Evolutionary conservation across 2,113 vertebrate genomes (phyloP).

Genomic region (Gambusia holbrooki): DNA sequence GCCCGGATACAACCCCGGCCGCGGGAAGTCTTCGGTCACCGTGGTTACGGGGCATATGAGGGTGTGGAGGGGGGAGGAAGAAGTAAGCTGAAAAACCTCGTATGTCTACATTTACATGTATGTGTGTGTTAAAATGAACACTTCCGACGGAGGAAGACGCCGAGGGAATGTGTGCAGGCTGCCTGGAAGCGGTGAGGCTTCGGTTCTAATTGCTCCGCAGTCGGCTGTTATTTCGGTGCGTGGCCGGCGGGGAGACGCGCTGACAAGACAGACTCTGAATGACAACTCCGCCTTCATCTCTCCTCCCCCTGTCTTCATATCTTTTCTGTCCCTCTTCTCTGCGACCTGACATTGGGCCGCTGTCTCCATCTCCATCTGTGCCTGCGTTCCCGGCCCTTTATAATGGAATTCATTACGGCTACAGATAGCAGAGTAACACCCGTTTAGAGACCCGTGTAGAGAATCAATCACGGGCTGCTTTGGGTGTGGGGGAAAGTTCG

Average conservation of each 20-base stretch:
- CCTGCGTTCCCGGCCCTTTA: conserved; percentile 53
- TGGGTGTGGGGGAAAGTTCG: conserved; percentile 47
- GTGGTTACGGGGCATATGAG: conserved; percentile 52
- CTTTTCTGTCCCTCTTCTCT: background rate
- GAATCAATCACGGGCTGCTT: conserved; percentile 68
- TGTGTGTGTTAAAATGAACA: conserved; percentile 30
- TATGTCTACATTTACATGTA: conserved; percentile 44
- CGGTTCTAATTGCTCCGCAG: conserved; percentile 55
- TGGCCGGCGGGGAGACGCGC: conserved; percentile 38
- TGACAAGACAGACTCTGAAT: conserved; percentile 62
- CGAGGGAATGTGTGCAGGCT: conserved; percentile 26
- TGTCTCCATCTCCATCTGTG: conserved; percentile 42
- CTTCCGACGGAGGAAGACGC: background rate
- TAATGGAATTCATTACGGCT: conserved; percentile 75
- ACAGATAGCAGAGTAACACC: conserved; percentile 71
- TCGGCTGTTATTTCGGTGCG: conserved; percentile 63
- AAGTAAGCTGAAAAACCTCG: conserved; percentile 47
- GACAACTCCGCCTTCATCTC: conserved; percentile 48
- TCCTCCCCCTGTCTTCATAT: conserved; percentile 15
- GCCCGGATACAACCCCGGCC: conserved; percentile 51
- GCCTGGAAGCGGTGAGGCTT: conserved; percentile 43
- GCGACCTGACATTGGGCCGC: conserved; percentile 18
- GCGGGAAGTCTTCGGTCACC: conserved; percentile 49
- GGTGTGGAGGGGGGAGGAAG: background rate
- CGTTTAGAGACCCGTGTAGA: conserved; percentile 67